These are phyloP conservation scores for Macrosoma leucophasiata DNA, from an alignment of 2,888 invertebrate genomes.

Conservation along the genomic window DNA sequence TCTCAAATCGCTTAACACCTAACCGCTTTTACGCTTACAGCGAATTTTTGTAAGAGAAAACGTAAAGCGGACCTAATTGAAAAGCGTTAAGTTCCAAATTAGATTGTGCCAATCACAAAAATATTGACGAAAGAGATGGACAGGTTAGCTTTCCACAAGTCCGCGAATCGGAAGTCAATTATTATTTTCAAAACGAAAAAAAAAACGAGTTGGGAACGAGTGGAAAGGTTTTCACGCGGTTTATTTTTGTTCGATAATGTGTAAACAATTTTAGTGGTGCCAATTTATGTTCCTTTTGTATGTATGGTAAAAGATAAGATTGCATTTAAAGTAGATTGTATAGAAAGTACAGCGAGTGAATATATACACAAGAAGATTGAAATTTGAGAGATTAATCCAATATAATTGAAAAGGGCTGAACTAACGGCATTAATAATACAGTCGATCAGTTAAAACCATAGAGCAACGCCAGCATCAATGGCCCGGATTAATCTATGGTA, in stretches of 20 bases:
- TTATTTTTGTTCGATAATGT: constrained; percentile 27
- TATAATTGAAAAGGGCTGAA: no score
- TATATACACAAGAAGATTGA: no score
- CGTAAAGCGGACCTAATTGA: constrained; percentile 22
- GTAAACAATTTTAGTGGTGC: constrained; percentile 18
- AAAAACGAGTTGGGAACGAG: constrained; percentile 32
- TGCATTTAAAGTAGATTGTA: no score
- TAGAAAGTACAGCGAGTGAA: no score
- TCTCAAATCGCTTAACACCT: constrained; percentile 1
- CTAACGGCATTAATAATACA: no score
- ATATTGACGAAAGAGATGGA: constrained; percentile 41
- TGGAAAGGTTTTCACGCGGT: constrained; percentile 31
- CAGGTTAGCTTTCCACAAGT: constrained; percentile 42
- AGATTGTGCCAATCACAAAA: constrained; percentile 27
- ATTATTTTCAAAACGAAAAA: constrained; percentile 36
- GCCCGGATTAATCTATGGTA: no score
- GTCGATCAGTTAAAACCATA: no score
- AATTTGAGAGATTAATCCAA: no score
- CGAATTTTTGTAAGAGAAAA: constrained; percentile 1
- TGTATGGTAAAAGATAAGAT: no score
- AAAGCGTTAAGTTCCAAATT: constrained; percentile 27
- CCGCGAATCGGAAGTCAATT: constrained; percentile 61
- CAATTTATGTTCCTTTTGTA: neutral
- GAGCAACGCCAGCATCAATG: no score
- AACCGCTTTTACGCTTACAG: constrained; percentile 9